A percentile compares a stretch with the other conserved stretches of the same genome.
Conservation (phyloP, 2,113 vertebrate genomes). For the Chaenocephalus aceratus region DNA sequence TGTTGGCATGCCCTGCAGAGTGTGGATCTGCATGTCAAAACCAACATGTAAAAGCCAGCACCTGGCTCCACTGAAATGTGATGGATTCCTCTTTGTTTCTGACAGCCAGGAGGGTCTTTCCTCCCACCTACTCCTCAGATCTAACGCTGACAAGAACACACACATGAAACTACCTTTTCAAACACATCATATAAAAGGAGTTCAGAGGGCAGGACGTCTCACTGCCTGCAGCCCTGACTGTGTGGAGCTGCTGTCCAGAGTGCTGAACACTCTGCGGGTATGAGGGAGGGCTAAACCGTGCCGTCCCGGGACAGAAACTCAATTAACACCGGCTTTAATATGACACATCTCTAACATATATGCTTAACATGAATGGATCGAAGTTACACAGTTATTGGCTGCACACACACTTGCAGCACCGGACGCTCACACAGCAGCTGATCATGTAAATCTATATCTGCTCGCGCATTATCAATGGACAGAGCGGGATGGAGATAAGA, state of each 20-base stretch:
- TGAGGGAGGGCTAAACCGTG: background rate
- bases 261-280: conserved; percentile 58
- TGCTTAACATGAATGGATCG: background rate
- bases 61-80: background rate
- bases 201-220: background rate
- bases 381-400: conserved; percentile 1
- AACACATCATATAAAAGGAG: background rate
- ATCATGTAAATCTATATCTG: conserved; percentile 38
- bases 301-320: conserved; percentile 64
- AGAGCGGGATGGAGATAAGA: conserved; percentile 32
- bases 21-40: background rate
- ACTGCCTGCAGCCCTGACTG: background rate
- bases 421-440: conserved; percentile 11
- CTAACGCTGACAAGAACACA: background rate
- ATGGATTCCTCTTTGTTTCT: background rate
- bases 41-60: background rate
- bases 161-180: background rate
- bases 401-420: background rate
- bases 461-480: conserved; percentile 30
- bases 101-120: background rate
- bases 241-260: conserved; percentile 62
- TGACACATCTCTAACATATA: background rate
- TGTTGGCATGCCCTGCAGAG: background rate
- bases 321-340: background rate
- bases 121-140: background rate